Percentiles rank a stretch among this genome's conserved stretches.
Conservation (phyloP, 2,888 invertebrate genomes). For the Colletes collaris region DNA sequence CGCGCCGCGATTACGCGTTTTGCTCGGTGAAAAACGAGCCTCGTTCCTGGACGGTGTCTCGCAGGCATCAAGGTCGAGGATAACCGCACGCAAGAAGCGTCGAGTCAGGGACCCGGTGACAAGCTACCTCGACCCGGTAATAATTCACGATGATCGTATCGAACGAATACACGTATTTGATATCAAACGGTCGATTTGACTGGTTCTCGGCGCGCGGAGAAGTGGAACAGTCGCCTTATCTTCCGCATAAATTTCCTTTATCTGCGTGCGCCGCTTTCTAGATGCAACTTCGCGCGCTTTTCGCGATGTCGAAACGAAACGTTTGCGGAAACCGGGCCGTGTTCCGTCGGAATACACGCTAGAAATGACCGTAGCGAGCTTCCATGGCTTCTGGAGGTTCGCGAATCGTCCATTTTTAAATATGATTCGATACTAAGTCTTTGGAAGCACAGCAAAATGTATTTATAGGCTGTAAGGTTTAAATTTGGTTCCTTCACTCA, state of each 20-base stretch:
- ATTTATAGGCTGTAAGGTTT: too few relatives aligned
- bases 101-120: conserved; percentile 38
- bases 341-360: too few relatives aligned
- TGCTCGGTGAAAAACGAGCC: neutral
- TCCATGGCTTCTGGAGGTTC: too few relatives aligned
- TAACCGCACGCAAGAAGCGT: conserved; percentile 33
- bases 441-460: too few relatives aligned
- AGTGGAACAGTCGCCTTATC: conserved; percentile 53
- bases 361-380: too few relatives aligned
- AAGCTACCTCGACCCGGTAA: conserved; percentile 34
- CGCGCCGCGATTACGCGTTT: neutral
- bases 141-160: conserved; percentile 55
- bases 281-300: conserved; percentile 11
- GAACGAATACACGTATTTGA: conserved; percentile 34
- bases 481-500: conserved; percentile 9
- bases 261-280: conserved; percentile 44
- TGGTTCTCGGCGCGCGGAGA: neutral
- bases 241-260: conserved; percentile 70
- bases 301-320: neutral
- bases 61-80: conserved; percentile 45
- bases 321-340: neutral
- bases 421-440: too few relatives aligned
- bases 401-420: too few relatives aligned
- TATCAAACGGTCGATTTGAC: conserved; percentile 43
- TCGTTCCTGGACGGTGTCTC: neutral